Evolutionary conservation across 2,113 vertebrate species (phyloP), one percentile per base, ranked within the genome.

Genomic region (Oryzias curvinotus): DNA sequence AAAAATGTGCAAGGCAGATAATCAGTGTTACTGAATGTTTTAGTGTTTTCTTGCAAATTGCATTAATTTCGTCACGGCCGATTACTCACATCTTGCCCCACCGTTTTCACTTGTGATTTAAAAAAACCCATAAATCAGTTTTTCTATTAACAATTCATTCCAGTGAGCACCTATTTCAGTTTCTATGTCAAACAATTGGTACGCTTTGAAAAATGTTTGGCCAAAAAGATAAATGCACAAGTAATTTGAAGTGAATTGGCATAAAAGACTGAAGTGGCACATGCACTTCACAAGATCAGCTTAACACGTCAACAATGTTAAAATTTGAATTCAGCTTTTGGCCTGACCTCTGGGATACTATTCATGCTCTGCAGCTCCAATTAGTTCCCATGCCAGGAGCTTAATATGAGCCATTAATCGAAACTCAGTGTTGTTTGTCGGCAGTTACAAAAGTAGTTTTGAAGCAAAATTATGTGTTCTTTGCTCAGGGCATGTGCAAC

Each of bases 371-470:
- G 49, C 59, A 54, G 47, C 57, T 51, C 45, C 70, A 82, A 81
- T 77, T 75, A 73, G 55, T 26, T 54, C 52, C 65, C 75, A 75
- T 59, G 71, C 69, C 62, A 65, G 6, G 52, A 28, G 48, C 65
- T 78, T 41, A 72, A 69, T 67, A 52, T 28, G 15, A 62, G 55
- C 15, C 19, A 15, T 14, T 71, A 69, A 81, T 71, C 62, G 65
- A 79, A 82, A 75, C 23, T 51, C 65, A 54, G 64, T 71, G 52
- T 64, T 61, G 69, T 65, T 60, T 62, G 55, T 71, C 59, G 18
- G 52, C 62, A 18, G 65, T 57, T 54, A 46, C 36, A 73, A 19
- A 57, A 57, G 23, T 36, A 17, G 23, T 52, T 52, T 71, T 72
- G 51, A 65, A 74, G 51, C 21, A 14, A 59, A 19, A 56, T 73